Conservation (phyloP, 2,797 vertebrate species). For the Falco concolor region DNA sequence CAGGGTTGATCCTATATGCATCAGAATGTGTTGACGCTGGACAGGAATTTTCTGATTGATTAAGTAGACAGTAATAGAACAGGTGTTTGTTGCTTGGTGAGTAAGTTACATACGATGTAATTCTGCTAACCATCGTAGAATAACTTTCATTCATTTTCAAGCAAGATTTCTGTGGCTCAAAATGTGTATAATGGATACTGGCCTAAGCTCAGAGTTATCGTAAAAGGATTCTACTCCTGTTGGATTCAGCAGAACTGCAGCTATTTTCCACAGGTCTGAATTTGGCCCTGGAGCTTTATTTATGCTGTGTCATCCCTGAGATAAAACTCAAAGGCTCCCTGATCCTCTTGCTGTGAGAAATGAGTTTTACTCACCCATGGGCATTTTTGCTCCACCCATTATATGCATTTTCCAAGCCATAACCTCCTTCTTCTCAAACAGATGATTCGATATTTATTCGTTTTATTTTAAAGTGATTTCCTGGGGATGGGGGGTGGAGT, state of each 20-base stretch:
- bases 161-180: background rate
- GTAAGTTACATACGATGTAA: background rate
- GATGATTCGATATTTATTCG: background rate
- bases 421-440: slow-evolving; percentile 19
- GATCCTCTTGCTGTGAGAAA: background rate
- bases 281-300: background rate
- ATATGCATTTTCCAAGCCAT: slow-evolving; percentile 27
- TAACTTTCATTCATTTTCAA: background rate
- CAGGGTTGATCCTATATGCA: background rate
- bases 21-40: background rate
- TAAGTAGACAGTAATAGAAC: background rate
- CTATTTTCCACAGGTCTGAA: background rate
- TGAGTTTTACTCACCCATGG: background rate
- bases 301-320: background rate
- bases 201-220: background rate
- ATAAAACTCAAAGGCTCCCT: background rate
- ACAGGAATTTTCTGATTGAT: background rate
- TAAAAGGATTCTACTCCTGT: background rate
- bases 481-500: background rate
- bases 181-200: background rate
- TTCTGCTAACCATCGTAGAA: background rate
- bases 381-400: slow-evolving; percentile 23
- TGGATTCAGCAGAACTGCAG: background rate
- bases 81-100: background rate
- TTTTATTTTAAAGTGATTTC: slow-evolving; percentile 49